phyloP scores from a whole-genome alignment of 2,888 invertebrate species.

The Cheilosia vulpina region DNA sequence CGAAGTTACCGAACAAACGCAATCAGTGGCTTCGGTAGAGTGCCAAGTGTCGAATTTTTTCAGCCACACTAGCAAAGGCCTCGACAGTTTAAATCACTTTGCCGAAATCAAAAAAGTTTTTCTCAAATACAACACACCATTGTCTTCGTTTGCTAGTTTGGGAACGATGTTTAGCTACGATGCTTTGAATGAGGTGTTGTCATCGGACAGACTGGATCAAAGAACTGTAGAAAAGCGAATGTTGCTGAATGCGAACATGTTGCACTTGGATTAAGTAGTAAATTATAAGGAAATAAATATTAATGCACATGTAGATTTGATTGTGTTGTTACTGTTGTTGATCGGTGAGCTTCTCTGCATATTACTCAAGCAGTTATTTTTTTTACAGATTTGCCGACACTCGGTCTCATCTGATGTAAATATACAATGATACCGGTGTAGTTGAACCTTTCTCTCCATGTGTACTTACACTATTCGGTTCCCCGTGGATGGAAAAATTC shows the following conservation, averaged over 20 bases:
- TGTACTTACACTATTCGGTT: neutral
- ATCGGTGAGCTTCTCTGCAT: neutral
- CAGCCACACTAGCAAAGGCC: constrained; percentile 17
- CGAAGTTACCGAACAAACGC: constrained; percentile 10
- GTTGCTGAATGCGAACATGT: constrained; percentile 30
- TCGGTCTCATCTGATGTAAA: no score
- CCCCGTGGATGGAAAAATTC: neutral
- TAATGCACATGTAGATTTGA: neutral
- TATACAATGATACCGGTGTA: no score
- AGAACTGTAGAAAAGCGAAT: constrained; percentile 24
- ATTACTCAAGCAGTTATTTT: neutral
- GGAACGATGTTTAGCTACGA: constrained; percentile 12
- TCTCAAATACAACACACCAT: constrained; percentile 39
- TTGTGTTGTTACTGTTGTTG: neutral
- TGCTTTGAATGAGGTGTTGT: constrained; percentile 8
- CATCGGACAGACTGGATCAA: neutral
- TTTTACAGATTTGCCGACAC: neutral
- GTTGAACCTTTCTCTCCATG: neutral
- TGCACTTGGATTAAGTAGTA: neutral
- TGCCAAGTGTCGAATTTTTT: constrained; percentile 34
- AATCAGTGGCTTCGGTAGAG: constrained; percentile 10
- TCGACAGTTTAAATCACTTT: constrained; percentile 17
- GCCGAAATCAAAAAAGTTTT: constrained; percentile 48
- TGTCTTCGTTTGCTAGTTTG: constrained; percentile 34
- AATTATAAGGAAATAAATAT: neutral